phyloP scores from a whole-genome alignment of 2,113 vertebrate species.

The Rousettus leschenaultii region DNA sequence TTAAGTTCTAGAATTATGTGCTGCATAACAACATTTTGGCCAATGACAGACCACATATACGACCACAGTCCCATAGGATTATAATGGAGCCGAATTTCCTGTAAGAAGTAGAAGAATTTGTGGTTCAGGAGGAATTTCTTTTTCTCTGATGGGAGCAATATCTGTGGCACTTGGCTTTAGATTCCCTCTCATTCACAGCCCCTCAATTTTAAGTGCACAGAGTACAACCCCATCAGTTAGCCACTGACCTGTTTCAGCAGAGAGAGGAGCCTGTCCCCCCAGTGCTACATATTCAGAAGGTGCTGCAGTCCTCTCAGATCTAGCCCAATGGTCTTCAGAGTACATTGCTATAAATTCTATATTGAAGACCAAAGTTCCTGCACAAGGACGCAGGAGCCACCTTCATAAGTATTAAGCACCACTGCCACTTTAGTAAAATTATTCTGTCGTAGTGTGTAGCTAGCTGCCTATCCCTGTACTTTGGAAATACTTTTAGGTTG shows the following conservation, averaged over 20 bases:
- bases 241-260: not conserved
- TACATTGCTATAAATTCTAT: not conserved
- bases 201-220: not conserved
- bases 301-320: not conserved
- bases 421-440: not conserved
- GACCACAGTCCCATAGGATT: not conserved
- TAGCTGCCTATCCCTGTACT: not conserved
- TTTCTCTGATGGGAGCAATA: not conserved
- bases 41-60: not conserved
- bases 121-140: not conserved
- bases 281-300: not conserved
- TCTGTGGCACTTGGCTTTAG: not conserved
- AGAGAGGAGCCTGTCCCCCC: not conserved
- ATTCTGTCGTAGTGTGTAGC: not conserved
- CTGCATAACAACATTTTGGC: not conserved
- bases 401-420: not conserved
- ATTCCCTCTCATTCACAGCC: not conserved
- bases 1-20: not conserved
- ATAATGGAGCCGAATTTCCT: not conserved
- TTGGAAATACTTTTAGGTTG: not conserved
- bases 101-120: not conserved
- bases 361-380: not conserved
- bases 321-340: not conserved
- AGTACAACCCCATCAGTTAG: not conserved
- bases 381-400: not conserved